Evolutionary conservation across 2,113 vertebrate species (phyloP), one percentile per base, ranked within the genome.

Genomic region (Hyaena hyaena): DNA sequence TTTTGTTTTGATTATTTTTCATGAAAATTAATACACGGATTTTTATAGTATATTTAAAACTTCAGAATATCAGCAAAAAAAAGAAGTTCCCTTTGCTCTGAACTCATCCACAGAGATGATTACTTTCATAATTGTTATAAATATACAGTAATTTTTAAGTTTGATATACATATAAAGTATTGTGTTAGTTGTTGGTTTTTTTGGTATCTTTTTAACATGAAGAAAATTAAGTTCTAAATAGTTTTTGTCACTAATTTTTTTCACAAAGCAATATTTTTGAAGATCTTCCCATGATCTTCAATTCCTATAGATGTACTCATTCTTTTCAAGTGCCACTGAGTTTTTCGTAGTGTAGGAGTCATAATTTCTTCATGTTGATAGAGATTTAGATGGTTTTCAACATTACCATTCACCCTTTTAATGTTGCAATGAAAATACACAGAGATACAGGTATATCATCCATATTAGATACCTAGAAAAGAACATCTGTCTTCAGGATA

Each of bases 81-180:
- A 61, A 65, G 33, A 84, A 88, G 39, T 80, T 15, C 17, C 80
- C 21, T 21, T 68, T 91, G 16, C 6, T 77, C 17, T 39, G 12
- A 39, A 10, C 14, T 69, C 31, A 45, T n/a, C 43, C 24, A 63
- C 9, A 39, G 33, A 83, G 28, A 63, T 77, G 7, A 35, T 85
- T 15, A 95, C 33, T 50, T 88, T 80, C 39, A 58, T 88, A 84
- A 66, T 69, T 94, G 90, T 90, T 66, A 58, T 82, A 50, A 92
- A 77, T n/a, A 65, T 28, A 1, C 2, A 61, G 23, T 43, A 61
- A 10, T 43, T 90, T 90, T 80, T 48, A 45, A 28, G 43, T 45
- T 48, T 76, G 10, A 16, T 45, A 28, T 48, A 45, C 43, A 24
- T 74, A 74, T 61, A n/a, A 10, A 45, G 17, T 14, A 4, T 43